Evolutionary conservation across 2,113 vertebrate species (phyloP).

Genomic region (Prunella fulvescens): DNA sequence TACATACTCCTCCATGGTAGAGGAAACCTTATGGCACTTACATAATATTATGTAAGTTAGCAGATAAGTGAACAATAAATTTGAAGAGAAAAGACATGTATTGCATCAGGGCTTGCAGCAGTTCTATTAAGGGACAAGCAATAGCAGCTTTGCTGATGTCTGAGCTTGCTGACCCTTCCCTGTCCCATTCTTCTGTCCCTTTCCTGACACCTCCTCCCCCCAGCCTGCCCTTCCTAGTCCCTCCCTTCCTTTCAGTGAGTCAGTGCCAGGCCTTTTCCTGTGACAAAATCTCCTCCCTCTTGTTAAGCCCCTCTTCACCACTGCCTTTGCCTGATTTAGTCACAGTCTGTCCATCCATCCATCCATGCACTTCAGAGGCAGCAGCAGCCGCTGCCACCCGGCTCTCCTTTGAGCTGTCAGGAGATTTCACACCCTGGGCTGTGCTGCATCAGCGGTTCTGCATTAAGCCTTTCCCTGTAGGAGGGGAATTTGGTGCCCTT

Average conservation of each 20-base stretch:
- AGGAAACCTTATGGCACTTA: not conserved
- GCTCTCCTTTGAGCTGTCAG: not conserved
- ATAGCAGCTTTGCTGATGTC: not conserved
- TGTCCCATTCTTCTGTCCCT: not conserved
- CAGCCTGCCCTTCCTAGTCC: not conserved
- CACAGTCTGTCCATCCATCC: not conserved
- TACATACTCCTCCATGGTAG: not conserved
- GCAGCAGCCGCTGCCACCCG: not conserved
- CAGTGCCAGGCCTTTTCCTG: constrained; percentile 35
- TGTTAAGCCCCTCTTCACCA: not conserved
- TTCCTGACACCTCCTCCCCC: not conserved
- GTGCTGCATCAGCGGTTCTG: not conserved
- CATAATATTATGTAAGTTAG: not conserved
- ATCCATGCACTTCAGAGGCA: not conserved
- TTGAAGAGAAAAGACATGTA: not conserved
- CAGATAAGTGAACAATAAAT: not conserved
- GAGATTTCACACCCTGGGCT: not conserved
- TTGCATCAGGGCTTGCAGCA: not conserved
- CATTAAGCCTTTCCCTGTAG: not conserved
- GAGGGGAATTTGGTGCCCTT: not conserved
- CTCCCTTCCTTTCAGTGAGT: constrained; percentile 49
- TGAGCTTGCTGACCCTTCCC: not conserved
- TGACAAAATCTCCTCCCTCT: not conserved
- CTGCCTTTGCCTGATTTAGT: constrained; percentile 4
- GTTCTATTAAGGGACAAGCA: not conserved